phyloP scores from a whole-genome alignment of 2,113 vertebrate genomes.

The Fulica atra region DNA sequence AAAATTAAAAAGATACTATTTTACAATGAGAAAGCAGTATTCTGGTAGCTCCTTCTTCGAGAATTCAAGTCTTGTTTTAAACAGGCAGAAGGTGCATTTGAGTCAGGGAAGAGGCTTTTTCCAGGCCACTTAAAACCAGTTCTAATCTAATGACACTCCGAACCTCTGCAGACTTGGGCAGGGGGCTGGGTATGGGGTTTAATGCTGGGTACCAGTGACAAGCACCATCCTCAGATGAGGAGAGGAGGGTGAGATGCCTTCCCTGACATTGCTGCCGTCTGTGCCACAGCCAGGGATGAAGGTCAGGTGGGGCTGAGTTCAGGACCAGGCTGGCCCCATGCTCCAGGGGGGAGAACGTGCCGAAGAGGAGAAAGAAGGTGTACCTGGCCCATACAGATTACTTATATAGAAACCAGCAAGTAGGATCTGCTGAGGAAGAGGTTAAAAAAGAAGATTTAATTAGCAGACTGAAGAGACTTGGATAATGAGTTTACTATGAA shows the following conservation, averaged over 20 bases:
- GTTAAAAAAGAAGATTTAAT: background rate
- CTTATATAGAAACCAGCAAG: background rate
- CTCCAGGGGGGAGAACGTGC: background rate
- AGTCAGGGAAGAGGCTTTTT: background rate
- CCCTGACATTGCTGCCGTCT: background rate
- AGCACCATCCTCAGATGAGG: accelerated
- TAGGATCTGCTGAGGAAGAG: background rate
- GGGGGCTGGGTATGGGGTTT: background rate
- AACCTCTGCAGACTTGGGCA: background rate
- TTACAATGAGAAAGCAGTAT: background rate
- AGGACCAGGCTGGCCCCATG: background rate
- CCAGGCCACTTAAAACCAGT: background rate
- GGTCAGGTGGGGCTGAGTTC: background rate
- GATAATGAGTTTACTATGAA: background rate
- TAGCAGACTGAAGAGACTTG: background rate
- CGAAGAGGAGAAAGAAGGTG: background rate
- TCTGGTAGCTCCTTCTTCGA: background rate
- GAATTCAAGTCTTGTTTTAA: background rate
- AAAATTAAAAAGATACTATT: background rate
- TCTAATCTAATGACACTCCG: background rate
- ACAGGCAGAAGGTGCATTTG: background rate
- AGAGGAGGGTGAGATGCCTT: background rate
- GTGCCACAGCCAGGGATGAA: background rate
- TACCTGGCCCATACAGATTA: background rate
- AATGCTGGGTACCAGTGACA: background rate